Percentiles rank a stretch among this genome's conserved stretches.
Conservation (phyloP, 2,888 invertebrate genomes). For the Polyommatus iphigenia region DNA sequence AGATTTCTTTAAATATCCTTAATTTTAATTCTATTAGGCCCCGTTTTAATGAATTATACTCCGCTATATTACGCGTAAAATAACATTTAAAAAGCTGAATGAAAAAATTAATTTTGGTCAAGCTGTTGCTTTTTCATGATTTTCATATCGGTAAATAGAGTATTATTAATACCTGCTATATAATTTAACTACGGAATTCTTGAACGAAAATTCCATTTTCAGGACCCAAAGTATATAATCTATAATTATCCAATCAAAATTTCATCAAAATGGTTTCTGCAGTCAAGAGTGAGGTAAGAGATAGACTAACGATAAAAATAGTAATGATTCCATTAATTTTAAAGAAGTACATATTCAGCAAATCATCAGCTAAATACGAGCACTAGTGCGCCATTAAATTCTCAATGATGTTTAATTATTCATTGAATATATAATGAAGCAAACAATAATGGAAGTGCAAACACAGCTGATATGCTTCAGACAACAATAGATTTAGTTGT, state of each 20-base stretch:
- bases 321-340: background rate
- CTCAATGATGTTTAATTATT: slow-evolving; percentile 10
- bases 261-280: too few species aligned
- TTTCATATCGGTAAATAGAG: background rate
- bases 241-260: too few species aligned
- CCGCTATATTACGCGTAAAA: background rate
- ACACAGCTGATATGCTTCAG: slow-evolving; percentile 38
- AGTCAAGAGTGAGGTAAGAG: too few species aligned
- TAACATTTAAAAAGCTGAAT: background rate
- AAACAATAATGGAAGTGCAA: slow-evolving; percentile 23
- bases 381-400: background rate
- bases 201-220: too few species aligned
- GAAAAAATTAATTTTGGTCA: background rate
- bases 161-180: background rate
- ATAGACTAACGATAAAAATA: background rate
- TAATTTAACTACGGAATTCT: background rate
- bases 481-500: slow-evolving; percentile 51
- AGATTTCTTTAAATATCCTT: slow-evolving; percentile 72
- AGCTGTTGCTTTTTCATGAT: background rate
- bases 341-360: background rate
- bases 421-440: background rate
- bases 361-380: background rate
- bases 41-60: slow-evolving; percentile 50
- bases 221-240: too few species aligned
- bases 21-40: slow-evolving; percentile 67